phyloP scores from a whole-genome alignment of 2,888 invertebrate species.

The Drosophila niveifrons region DNA sequence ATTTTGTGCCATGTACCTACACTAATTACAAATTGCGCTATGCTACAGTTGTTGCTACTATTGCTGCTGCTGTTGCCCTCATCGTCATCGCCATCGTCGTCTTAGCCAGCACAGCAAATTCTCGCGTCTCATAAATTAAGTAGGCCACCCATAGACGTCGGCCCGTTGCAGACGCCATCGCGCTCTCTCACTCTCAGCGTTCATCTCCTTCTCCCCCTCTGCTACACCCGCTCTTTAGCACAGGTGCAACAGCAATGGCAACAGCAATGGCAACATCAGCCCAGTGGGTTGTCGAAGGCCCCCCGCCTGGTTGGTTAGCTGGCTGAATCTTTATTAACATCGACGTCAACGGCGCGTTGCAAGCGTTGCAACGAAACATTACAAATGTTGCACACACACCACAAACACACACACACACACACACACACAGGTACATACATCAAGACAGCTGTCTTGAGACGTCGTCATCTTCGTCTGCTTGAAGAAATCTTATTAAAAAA shows the following conservation, averaged over 20 bases:
- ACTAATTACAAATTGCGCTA: slow-evolving; percentile 79
- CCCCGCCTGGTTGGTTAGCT: slow-evolving; percentile 41
- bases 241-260: slow-evolving; percentile 48
- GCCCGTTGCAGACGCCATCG: slow-evolving; percentile 45
- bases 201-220: not conserved
- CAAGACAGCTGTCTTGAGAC: slow-evolving; percentile 70
- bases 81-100: not conserved
- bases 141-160: slow-evolving; percentile 76
- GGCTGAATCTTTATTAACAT: slow-evolving; percentile 77
- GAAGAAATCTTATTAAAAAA: slow-evolving; percentile 78
- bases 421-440: slow-evolving; percentile 19
- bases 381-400: slow-evolving; percentile 66
- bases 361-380: slow-evolving; percentile 76
- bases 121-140: slow-evolving; percentile 81
- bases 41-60: slow-evolving; percentile 41
- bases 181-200: not conserved
- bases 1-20: slow-evolving; percentile 73
- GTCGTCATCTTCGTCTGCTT: slow-evolving; percentile 74
- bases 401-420: slow-evolving; percentile 22
- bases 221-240: slow-evolving; percentile 1
- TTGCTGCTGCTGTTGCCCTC: slow-evolving; percentile 11
- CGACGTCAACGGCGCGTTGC: slow-evolving; percentile 76
- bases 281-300: slow-evolving; percentile 57
- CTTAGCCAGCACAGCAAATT: slow-evolving; percentile 65
- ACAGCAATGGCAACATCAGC: slow-evolving; percentile 9